These are phyloP conservation scores for Drosophila flavopinicola DNA, from an alignment of 2,888 invertebrate species.

Conservation along the genomic window DNA sequence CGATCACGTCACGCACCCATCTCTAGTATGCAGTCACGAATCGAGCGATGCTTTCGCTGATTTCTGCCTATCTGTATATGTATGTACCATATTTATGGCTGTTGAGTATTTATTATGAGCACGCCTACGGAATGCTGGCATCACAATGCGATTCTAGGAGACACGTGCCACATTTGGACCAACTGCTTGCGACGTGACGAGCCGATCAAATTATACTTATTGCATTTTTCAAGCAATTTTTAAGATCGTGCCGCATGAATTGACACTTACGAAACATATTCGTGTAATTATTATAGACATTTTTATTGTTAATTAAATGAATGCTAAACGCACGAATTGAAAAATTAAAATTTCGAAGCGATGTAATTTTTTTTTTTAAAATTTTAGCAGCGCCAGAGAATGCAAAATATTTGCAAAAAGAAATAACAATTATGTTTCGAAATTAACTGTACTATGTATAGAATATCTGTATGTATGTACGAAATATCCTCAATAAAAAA, in stretches of 20 bases:
- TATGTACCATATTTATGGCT: conserved; percentile 5
- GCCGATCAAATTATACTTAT: conserved; percentile 31
- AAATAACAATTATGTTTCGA: no score
- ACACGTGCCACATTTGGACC: conserved; percentile 50
- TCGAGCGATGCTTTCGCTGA: conserved; percentile 22
- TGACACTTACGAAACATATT: conserved; percentile 15
- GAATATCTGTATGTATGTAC: no score
- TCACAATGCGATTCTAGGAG: conserved; percentile 13
- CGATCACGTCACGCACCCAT: no score
- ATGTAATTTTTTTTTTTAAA: no score
- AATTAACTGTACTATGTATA: no score
- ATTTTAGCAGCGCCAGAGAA: no score
- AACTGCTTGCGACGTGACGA: conserved; percentile 49
- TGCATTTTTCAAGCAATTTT: conserved; percentile 2
- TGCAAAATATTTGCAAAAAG: no score
- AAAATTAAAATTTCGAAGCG: not conserved
- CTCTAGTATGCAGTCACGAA: no score
- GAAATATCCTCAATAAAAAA: no score
- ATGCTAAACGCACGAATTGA: not conserved
- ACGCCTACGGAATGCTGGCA: conserved; percentile 14
- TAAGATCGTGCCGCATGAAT: conserved; percentile 10
- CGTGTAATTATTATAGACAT: not conserved
- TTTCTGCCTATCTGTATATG: conserved; percentile 18
- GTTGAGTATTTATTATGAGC: conserved; percentile 1
- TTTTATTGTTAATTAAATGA: conserved; percentile 3